Percentiles rank a stretch among this genome's conserved stretches.
These are phyloP conservation scores for Lithophane ornitopus DNA, from an alignment of 2,888 invertebrate species.

Conservation along the genomic window DNA sequence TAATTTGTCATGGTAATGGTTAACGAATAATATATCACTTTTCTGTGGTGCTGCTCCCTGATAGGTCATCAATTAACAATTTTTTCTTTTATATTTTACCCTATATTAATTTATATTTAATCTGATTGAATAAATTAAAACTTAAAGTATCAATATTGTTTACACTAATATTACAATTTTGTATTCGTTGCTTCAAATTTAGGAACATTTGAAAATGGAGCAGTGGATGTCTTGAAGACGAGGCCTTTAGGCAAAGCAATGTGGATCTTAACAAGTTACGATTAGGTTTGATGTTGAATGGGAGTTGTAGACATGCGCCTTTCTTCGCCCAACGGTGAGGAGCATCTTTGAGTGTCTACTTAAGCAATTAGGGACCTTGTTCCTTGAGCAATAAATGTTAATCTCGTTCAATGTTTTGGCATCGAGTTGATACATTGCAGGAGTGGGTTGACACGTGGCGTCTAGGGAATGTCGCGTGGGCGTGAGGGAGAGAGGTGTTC, in stretches of 20 bases:
- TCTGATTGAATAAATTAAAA: constrained; percentile 28
- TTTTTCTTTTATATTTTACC: constrained; percentile 8
- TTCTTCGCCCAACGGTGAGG: constrained; percentile 47
- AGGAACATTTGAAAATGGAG: constrained; percentile 77
- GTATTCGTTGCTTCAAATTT: constrained; percentile 66
- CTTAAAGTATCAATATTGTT: constrained; percentile 65
- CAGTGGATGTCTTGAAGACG: constrained; percentile 68
- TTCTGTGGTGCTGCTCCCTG: constrained; percentile 31
- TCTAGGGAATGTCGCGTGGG: constrained; percentile 80
- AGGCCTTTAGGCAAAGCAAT: constrained; percentile 60
- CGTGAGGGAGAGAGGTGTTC: constrained; percentile 75
- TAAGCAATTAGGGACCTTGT: constrained; percentile 81
- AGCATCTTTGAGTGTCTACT: constrained; percentile 66
- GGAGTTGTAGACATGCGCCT: constrained; percentile 52
- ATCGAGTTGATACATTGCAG: constrained; percentile 81
- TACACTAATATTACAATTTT: constrained; percentile 56
- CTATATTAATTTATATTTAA: constrained; percentile 25
- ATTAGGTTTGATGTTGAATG: constrained; percentile 71
- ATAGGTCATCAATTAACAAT: constrained; percentile 31
- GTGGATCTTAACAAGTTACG: constrained; percentile 64
- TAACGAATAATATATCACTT: constrained; percentile 67
- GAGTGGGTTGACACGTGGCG: constrained; percentile 84
- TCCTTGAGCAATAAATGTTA: constrained; percentile 78
- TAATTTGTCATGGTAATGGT: constrained; percentile 76
- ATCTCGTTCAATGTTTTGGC: constrained; percentile 76